Evolutionary conservation across 2,888 invertebrate genomes (phyloP).

Genomic region (Embidobia sp.): DNA sequence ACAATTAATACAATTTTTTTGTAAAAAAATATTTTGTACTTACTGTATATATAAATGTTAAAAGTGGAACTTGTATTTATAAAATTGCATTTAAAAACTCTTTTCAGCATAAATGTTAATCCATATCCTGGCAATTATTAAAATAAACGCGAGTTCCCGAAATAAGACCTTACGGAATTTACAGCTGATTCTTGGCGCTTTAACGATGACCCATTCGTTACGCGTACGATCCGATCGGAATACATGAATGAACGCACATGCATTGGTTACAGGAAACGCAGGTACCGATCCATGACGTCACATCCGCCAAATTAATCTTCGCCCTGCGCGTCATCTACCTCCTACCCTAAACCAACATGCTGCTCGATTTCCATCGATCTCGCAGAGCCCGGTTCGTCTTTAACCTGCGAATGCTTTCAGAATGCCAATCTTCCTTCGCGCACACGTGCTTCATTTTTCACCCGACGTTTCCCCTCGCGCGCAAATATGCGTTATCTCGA

Average conservation of each 20-base stretch:
- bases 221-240: slow-evolving; percentile 52
- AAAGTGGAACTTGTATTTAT: too few species aligned
- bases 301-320: slow-evolving; percentile 74
- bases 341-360: slow-evolving; percentile 18
- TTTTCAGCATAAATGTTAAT: too few species aligned
- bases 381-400: neutral
- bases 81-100: too few species aligned
- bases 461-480: too few species aligned
- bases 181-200: slow-evolving; percentile 24
- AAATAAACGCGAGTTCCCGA: too few species aligned
- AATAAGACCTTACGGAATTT: slow-evolving; percentile 7
- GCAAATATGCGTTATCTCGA: too few species aligned
- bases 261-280: slow-evolving; percentile 67
- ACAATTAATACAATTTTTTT: too few species aligned
- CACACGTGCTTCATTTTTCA: too few species aligned
- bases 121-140: too few species aligned
- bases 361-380: slow-evolving; percentile 36
- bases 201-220: slow-evolving; percentile 30
- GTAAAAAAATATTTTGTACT: too few species aligned
- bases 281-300: slow-evolving; percentile 74
- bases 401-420: slow-evolving; percentile 11
- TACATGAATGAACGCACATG: slow-evolving; percentile 62
- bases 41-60: too few species aligned
- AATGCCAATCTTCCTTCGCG: slow-evolving; percentile 12
- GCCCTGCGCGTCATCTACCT: slow-evolving; percentile 31